Percentiles rank a stretch among this genome's conserved stretches.
phyloP scores from a whole-genome alignment of 1,140 invertebrate species.

The Penaeus vannamei region DNA sequence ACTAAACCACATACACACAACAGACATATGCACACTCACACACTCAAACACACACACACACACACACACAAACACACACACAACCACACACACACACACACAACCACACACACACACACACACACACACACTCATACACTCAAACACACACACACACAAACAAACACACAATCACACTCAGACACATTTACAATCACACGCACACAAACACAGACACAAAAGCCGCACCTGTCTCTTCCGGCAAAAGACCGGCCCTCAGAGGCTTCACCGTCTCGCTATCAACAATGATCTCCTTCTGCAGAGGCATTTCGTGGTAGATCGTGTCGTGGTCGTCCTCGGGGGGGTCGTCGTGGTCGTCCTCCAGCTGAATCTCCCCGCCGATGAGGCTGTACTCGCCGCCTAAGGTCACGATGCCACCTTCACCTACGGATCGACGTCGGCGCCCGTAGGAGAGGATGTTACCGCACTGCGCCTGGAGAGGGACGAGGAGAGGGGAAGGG shows the following conservation, averaged over 20 bases:
- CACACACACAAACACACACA: no score
- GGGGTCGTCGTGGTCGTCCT: neutral
- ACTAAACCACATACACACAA: no score
- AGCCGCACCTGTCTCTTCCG: constrained; percentile 58
- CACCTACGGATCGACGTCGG: neutral
- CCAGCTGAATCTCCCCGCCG: neutral
- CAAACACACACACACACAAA: neutral
- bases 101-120: neutral
- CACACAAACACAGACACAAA: neutral
- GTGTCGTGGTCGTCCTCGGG: constrained; percentile 22
- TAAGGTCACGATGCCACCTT: constrained; percentile 35
- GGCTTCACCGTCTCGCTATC: constrained; percentile 67
- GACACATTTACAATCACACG: neutral
- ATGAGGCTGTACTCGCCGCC: constrained; percentile 40
- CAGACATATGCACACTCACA: no score
- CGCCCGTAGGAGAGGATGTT: constrained; percentile 44
- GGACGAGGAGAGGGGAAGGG: no score
- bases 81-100: no score
- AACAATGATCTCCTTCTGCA: constrained; percentile 71
- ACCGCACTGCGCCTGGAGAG: constrained; percentile 55
- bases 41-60: no score
- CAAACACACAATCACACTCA: neutral
- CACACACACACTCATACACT: neutral
- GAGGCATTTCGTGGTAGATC: constrained; percentile 69
- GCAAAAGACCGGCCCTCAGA: constrained; percentile 47